Evolutionary conservation across 2,888 invertebrate genomes (phyloP).

Genomic region (Eupeodes luniger): DNA sequence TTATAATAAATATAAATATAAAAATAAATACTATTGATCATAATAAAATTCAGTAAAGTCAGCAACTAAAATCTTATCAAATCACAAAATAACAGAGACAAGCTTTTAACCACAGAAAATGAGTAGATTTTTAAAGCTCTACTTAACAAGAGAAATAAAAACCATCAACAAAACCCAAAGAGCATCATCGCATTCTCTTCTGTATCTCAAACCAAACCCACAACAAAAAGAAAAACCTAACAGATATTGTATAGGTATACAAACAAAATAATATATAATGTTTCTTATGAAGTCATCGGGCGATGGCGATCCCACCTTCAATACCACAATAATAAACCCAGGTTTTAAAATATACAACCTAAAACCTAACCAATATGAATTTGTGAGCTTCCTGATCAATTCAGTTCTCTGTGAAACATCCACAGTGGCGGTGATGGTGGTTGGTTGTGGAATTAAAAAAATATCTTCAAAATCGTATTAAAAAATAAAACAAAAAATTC

Average conservation of each 20-base stretch:
- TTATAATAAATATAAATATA: no score
- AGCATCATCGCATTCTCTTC: background rate
- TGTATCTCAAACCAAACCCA: background rate
- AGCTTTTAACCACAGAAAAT: background rate
- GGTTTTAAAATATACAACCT: background rate
- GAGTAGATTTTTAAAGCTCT: conserved; percentile 5
- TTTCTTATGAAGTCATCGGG: conserved; percentile 64
- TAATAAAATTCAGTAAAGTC: background rate
- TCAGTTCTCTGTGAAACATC: conserved; percentile 66
- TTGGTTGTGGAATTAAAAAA: conserved; percentile 7
- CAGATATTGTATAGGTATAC: conserved; percentile 8
- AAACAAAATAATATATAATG: background rate
- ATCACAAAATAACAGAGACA: background rate
- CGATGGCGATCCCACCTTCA: conserved; percentile 66
- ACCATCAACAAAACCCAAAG: background rate
- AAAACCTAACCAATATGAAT: conserved; percentile 39
- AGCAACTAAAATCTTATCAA: background rate
- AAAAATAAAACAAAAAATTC: background rate
- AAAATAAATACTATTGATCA: no score
- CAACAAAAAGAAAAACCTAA: conserved; percentile 20
- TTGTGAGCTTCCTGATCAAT: conserved; percentile 54
- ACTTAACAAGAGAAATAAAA: conserved; percentile 2
- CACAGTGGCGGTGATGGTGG: conserved; percentile 61
- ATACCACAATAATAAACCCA: conserved; percentile 30
- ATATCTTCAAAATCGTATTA: conserved; percentile 13